Evolutionary conservation across 2,113 vertebrate species (phyloP).

Genomic region (Sterrhoptilus dennistouni): DNA sequence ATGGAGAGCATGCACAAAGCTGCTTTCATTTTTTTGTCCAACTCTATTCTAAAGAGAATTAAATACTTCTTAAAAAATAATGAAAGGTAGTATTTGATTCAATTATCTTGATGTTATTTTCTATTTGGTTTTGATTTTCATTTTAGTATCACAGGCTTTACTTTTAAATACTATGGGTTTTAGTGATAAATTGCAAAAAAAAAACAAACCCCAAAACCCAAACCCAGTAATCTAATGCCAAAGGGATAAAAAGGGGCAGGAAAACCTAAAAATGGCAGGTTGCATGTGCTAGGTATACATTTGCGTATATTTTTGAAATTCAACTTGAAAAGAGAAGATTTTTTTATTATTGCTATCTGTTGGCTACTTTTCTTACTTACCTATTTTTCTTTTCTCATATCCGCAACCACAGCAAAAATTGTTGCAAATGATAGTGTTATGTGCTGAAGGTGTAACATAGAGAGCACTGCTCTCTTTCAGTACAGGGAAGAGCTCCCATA

Average conservation of each 20-base stretch:
- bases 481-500: not conserved
- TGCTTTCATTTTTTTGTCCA: not conserved
- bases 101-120: not conserved
- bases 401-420: not conserved
- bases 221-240: not conserved
- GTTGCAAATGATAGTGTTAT: not conserved
- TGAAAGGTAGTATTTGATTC: not conserved
- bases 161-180: not conserved
- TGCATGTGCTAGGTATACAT: not conserved
- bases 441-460: not conserved
- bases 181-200: not conserved
- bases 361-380: not conserved
- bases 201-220: accelerated
- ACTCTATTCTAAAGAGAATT: not conserved
- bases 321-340: not conserved
- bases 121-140: not conserved
- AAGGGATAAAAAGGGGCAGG: not conserved
- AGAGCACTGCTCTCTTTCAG: not conserved
- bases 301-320: not conserved
- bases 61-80: not conserved
- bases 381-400: not conserved
- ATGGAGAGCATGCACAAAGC: not conserved
- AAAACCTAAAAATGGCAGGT: not conserved
- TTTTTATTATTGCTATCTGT: not conserved
- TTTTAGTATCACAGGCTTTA: not conserved